Conservation (phyloP, 2,888 invertebrate species). For the Ormia ochracea region DNA sequence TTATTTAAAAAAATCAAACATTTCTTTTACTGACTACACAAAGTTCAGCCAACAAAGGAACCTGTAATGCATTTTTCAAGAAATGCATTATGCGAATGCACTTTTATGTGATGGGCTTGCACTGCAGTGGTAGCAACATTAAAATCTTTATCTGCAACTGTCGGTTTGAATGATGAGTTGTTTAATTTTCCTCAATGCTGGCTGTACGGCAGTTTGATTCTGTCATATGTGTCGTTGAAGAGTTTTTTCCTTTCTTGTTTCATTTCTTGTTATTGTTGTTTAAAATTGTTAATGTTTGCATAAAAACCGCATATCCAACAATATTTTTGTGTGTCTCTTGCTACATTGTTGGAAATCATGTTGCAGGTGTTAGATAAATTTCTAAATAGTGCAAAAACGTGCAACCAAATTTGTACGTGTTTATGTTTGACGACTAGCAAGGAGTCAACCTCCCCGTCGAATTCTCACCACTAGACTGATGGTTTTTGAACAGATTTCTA, state of each 20-base stretch:
- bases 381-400: constrained; percentile 66
- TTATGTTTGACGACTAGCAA: constrained; percentile 45
- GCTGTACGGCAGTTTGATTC: constrained; percentile 7
- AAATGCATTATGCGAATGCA: background rate
- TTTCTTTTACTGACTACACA: constrained; percentile 9
- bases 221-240: constrained; percentile 27
- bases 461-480: background rate
- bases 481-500: background rate
- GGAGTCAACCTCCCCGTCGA: background rate
- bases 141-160: constrained; percentile 21
- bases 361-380: constrained; percentile 66
- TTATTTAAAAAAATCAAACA: constrained; percentile 46
- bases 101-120: background rate
- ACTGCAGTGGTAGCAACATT: background rate
- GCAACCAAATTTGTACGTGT: constrained; percentile 63
- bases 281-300: constrained; percentile 34
- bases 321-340: constrained; percentile 14
- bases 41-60: background rate
- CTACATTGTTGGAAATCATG: constrained; percentile 56
- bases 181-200: background rate
- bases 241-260: constrained; percentile 1
- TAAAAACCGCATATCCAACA: constrained; percentile 15
- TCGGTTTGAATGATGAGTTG: constrained; percentile 21
- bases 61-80: background rate
- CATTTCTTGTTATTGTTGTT: background rate